Conservation (phyloP, 2,888 invertebrate genomes). For the Rosalia funebris region DNA sequence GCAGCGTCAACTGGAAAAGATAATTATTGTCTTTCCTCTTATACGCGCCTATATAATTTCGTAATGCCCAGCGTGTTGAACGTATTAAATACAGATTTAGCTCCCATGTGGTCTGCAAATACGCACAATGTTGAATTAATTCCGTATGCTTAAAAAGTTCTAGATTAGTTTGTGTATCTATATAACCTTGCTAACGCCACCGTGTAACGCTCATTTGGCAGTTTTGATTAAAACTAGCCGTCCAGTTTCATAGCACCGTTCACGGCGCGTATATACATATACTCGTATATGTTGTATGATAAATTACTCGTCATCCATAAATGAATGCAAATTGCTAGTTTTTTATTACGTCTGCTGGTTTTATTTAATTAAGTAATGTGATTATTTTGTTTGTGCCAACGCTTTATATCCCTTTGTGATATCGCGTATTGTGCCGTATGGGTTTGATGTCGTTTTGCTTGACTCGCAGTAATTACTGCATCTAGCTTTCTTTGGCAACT, state of each 20-base stretch:
- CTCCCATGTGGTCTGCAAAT: no score
- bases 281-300: not conserved
- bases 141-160: not conserved
- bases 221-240: not conserved
- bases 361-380: slow-evolving; percentile 8
- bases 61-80: no score
- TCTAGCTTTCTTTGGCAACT: slow-evolving; percentile 5
- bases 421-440: not conserved
- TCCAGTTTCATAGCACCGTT: not conserved
- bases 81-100: no score
- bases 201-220: not conserved
- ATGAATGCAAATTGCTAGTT: slow-evolving; percentile 7
- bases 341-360: not conserved
- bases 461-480: slow-evolving; percentile 4
- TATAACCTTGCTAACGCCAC: not conserved
- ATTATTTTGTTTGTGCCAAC: slow-evolving; percentile 1
- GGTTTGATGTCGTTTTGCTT: slow-evolving; percentile 1
- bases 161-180: not conserved
- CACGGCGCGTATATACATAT: not conserved
- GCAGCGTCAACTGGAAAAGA: no score
- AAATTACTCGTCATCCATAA: slow-evolving; percentile 6
- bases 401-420: slow-evolving; percentile 3
- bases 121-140: no score
- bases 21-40: no score
- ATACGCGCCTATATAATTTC: no score